Evolutionary conservation across 2,113 vertebrate species (phyloP), one percentile per base, ranked within the genome.

Genomic region (Nyctereutes procyonoides): DNA sequence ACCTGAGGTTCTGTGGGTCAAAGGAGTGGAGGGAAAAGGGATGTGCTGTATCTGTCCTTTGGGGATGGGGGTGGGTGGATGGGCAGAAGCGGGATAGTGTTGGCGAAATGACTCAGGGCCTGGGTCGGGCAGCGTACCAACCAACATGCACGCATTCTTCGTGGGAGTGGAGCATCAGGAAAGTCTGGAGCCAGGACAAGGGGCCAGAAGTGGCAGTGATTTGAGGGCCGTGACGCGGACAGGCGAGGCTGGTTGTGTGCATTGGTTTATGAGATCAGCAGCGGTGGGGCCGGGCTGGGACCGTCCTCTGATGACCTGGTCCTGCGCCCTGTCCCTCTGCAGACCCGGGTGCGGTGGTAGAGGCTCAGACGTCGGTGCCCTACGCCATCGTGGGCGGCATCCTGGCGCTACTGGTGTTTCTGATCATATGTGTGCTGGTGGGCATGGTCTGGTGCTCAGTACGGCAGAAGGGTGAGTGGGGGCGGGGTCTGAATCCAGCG

Each of bases 371-470:
- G 14, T 99, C 99, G 4, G 99, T 99, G 94, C 99, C 99, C 7
- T 99, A 99, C n/a, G 99, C 99, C 43, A 99, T 99, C 73, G 99
- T 99, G 92, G 99, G 99, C 32, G 99, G 99, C 94, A 99, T 99
- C 74, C 98, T 99, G 98, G 99, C 99, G 1, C 98, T 99, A 16
- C 99, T 99, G 98, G 99, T 99, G 98, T 99, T 99, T 98, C 99
- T 99, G 4, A 98, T 99, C 97, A 99, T 99, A 97, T 99, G 99
- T 11, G 99, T 99, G 93, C 99, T 99, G 95, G 99, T 99, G 91
- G 98, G 99, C 98, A 99, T 99, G 99, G 99, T 99, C 97, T 99
- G 99, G 99, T 99, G 99, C 98, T 99, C 99, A 0, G 99, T 99
- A 63, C 99, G 99, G 95, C 99, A 99, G 98, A 99, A 99, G 99